These are phyloP conservation scores for Akabosia matsudoensis DNA, from an alignment of 1,140 invertebrate species.

Conservation along the genomic window DNA sequence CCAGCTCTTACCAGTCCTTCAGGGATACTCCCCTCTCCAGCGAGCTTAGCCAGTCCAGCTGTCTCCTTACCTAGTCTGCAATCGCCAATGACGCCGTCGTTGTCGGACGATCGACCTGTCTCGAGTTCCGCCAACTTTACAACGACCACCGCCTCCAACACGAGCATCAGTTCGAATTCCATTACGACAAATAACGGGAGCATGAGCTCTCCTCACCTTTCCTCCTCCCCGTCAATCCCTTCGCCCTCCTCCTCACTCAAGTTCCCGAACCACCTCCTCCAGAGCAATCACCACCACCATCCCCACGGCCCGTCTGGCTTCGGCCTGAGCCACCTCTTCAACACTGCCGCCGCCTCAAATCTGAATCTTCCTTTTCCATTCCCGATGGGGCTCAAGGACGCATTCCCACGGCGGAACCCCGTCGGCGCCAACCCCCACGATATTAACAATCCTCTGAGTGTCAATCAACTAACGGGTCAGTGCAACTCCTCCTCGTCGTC, in stretches of 20 bases:
- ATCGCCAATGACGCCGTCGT: constrained; percentile 45
- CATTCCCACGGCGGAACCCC: constrained; percentile 63
- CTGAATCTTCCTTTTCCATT: constrained; percentile 29
- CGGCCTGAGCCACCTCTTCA: constrained; percentile 40
- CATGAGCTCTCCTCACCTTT: constrained; percentile 40
- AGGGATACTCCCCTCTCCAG: constrained; percentile 46
- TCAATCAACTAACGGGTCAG: constrained; percentile 78
- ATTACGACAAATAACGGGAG: constrained; percentile 36
- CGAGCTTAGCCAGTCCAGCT: constrained; percentile 54
- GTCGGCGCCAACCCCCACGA: constrained; percentile 85
- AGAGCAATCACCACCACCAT: constrained; percentile 44
- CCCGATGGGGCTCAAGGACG: constrained; percentile 36
- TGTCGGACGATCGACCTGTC: constrained; percentile 42
- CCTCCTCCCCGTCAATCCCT: constrained; percentile 47
- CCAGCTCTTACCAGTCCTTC: constrained; percentile 47
- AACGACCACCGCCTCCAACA: constrained; percentile 32
- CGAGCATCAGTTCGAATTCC: constrained; percentile 23
- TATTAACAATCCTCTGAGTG: constrained; percentile 84
- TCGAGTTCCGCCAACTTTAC: constrained; percentile 43
- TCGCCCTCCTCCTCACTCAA: constrained; percentile 44
- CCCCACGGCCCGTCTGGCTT: constrained; percentile 39
- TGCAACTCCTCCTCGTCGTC: constrained; percentile 50
- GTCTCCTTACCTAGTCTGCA: constrained; percentile 54
- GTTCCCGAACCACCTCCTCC: constrained; percentile 44
- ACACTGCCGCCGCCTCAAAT: constrained; percentile 1